Percentiles rank a stretch among this genome's conserved stretches.
Evolutionary conservation across 2,888 invertebrate species (phyloP).

Genomic region (Hedya salicella): DNA sequence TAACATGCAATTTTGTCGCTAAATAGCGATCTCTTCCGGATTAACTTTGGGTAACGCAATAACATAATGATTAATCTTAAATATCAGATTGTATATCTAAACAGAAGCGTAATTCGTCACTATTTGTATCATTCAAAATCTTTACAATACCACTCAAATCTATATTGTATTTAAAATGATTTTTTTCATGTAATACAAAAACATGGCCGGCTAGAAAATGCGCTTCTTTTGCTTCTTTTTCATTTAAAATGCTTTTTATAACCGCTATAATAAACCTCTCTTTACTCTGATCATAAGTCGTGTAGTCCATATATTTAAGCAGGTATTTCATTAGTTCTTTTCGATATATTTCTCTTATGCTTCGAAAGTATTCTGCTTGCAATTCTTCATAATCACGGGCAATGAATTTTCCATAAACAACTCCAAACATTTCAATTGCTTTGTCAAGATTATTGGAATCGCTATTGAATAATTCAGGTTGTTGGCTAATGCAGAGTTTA

Average conservation of each 20-base stretch:
- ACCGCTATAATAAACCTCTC: constrained; percentile 26
- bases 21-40: too few relatives aligned
- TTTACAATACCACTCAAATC: constrained; percentile 7
- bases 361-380: constrained; percentile 12
- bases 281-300: constrained; percentile 26
- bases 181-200: neutral
- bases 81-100: neutral
- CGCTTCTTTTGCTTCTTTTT: constrained; percentile 13
- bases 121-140: constrained; percentile 3
- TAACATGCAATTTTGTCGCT: too few relatives aligned
- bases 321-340: constrained; percentile 6
- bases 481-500: constrained; percentile 5
- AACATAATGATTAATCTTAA: neutral
- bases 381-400: constrained; percentile 23
- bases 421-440: constrained; percentile 33
- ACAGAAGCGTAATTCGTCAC: constrained; percentile 14
- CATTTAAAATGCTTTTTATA: constrained; percentile 27
- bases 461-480: constrained; percentile 4
- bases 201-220: constrained; percentile 20
- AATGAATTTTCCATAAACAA: constrained; percentile 17
- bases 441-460: constrained; percentile 15
- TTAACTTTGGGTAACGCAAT: too few relatives aligned
- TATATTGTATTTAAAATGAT: constrained; percentile 10
- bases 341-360: constrained; percentile 18
- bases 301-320: neutral